A percentile compares a stretch with the other conserved stretches of the same genome.
These are phyloP conservation scores for Callinectes sapidus DNA, from an alignment of 2,888 invertebrate genomes.

Conservation along the genomic window DNA sequence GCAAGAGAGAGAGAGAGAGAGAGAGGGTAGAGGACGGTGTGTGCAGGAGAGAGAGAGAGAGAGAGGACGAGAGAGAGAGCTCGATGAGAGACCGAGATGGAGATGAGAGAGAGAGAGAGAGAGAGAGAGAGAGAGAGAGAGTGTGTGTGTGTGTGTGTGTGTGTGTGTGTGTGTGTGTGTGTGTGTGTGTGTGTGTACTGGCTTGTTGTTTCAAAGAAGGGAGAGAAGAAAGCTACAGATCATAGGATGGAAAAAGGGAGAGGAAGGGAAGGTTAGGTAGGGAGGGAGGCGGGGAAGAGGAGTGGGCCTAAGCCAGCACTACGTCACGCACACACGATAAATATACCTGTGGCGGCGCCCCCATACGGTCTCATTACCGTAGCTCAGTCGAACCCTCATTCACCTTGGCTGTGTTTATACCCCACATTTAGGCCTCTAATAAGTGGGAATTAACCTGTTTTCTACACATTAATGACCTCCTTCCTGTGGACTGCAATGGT, in stretches of 20 bases:
- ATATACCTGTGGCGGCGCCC: not conserved
- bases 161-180: too few species aligned
- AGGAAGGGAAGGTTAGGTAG: not conserved
- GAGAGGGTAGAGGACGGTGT: too few species aligned
- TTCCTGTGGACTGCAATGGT: conserved; percentile 36
- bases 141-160: too few species aligned
- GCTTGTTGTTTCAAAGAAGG: not conserved
- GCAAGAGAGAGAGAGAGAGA: conserved; percentile 21
- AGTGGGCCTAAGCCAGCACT: not conserved
- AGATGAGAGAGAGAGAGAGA: not conserved
- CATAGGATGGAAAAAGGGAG: not conserved
- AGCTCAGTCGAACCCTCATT: conserved; percentile 23
- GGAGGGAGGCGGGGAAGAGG: not conserved
- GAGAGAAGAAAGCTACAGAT: not conserved
- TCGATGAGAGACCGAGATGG: too few species aligned
- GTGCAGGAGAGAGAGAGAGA: not conserved
- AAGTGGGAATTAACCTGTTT: conserved; percentile 32
- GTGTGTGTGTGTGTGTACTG: too few species aligned
- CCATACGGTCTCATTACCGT: conserved; percentile 28
- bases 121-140: not conserved
- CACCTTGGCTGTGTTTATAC: not conserved
- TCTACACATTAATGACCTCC: conserved; percentile 31
- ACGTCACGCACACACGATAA: conserved; percentile 33
- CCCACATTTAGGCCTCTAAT: conserved; percentile 30
- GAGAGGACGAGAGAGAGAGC: not conserved